Conservation (phyloP, 2,888 invertebrate species). For the Amphipyra tragopoginis region DNA sequence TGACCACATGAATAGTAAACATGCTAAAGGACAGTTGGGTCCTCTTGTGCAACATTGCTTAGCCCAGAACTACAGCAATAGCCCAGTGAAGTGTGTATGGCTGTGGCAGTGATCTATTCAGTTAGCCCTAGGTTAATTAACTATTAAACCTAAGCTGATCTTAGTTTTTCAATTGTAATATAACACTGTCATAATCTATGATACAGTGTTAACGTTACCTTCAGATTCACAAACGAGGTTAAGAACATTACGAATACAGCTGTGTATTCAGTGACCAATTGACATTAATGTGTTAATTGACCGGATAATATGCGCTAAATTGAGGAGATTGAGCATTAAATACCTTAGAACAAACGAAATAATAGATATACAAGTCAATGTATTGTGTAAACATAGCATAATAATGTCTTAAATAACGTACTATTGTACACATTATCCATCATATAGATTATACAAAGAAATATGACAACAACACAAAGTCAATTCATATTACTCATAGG, state of each 20-base stretch:
- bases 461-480: background rate
- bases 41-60: no score
- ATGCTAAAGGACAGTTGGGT: no score
- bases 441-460: background rate
- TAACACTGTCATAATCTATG: slow-evolving; percentile 4
- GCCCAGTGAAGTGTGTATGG: no score
- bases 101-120: no score
- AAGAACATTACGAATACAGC: slow-evolving; percentile 34
- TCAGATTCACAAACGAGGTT: slow-evolving; percentile 45
- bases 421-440: background rate
- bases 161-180: slow-evolving; percentile 12
- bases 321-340: slow-evolving; percentile 24
- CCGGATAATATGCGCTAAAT: slow-evolving; percentile 45
- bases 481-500: background rate
- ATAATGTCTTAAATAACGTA: background rate
- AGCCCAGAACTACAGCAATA: slow-evolving; percentile 4
- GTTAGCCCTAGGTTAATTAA: no score
- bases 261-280: slow-evolving; percentile 43
- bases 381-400: slow-evolving; percentile 1
- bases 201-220: slow-evolving; percentile 27
- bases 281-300: slow-evolving; percentile 50
- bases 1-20: no score
- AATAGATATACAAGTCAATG: slow-evolving; percentile 9
- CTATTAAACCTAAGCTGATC: background rate
- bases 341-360: slow-evolving; percentile 10